Percentiles rank a stretch among this genome's conserved stretches.
Conservation (phyloP, 2,797 vertebrate species). For the Typhlichthys eigenmanni region DNA sequence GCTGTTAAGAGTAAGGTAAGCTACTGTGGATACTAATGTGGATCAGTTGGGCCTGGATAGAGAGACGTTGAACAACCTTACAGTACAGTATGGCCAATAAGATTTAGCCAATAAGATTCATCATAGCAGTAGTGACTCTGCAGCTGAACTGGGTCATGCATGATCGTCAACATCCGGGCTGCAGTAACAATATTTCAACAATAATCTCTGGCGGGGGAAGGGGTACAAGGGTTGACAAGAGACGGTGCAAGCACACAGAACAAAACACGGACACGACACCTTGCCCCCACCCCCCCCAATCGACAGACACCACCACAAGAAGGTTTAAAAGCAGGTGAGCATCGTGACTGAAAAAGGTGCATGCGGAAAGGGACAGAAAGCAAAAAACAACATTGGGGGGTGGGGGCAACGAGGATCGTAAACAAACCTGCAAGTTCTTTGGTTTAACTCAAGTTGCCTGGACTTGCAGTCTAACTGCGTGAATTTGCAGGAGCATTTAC, state of each 20-base stretch:
- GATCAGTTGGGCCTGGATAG: too few relatives aligned
- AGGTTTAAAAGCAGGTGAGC: constrained; percentile 62
- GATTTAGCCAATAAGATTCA: too few relatives aligned
- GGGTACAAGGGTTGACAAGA: constrained; percentile 4
- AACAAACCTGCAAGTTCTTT: constrained; percentile 99
- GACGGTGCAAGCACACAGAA: constrained; percentile 19
- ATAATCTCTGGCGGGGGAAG: not conserved
- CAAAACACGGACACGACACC: constrained; percentile 8
- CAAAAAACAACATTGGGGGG: constrained; percentile 13
- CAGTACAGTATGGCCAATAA: too few relatives aligned
- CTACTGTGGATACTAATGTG: not conserved
- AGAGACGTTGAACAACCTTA: too few relatives aligned
- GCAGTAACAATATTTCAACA: constrained; percentile 6
- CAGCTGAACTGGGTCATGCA: not conserved
- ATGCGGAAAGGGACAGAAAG: constrained; percentile 6
- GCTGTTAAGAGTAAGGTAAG: constrained; percentile 5
- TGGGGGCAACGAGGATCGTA: constrained; percentile 57
- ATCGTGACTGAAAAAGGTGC: constrained; percentile 66
- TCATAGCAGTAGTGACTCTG: too few relatives aligned
- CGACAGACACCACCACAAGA: constrained; percentile 29
- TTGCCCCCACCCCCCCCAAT: not conserved
- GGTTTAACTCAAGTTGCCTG: constrained; percentile 98
- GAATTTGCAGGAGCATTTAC: constrained; percentile 99
- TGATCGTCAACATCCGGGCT: not conserved
- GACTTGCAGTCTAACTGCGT: constrained; percentile 97